These are phyloP conservation scores for Ciona savignyi DNA, from an alignment of 23 tunicate species.

Conservation along the genomic window DNA sequence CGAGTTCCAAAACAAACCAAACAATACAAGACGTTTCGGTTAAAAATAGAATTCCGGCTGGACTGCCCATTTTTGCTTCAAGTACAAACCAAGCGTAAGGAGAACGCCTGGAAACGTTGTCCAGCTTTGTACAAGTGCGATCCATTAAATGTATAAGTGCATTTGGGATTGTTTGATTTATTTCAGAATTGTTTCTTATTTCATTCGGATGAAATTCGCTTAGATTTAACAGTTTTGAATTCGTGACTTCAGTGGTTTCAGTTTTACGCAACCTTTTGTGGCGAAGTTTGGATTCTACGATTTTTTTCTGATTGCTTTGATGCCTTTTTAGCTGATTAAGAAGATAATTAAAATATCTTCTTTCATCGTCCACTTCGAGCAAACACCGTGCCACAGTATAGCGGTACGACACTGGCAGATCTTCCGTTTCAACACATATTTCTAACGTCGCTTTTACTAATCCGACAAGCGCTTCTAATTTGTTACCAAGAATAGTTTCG, in stretches of 20 bases:
- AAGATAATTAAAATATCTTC: background rate
- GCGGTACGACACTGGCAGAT: conserved; percentile 5
- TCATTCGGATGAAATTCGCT: background rate
- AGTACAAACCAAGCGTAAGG: conserved; percentile 67
- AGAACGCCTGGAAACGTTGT: conserved; percentile 32
- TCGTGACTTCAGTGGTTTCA: background rate
- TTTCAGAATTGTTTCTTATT: no score
- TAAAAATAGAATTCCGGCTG: conserved; percentile 75
- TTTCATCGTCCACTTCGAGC: conserved; percentile 22
- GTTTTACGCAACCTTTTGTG: background rate
- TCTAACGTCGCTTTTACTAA: background rate
- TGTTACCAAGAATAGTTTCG: background rate
- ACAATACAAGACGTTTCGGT: conserved; percentile 89
- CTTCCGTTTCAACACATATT: background rate
- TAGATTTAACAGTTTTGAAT: no score
- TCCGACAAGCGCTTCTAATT: background rate
- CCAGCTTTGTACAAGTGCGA: conserved; percentile 28
- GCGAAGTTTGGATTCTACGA: background rate
- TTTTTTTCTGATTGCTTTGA: background rate
- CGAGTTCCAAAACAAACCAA: conserved; percentile 94
- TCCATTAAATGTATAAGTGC: background rate
- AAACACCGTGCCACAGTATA: conserved; percentile 23
- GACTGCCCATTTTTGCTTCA: conserved; percentile 64
- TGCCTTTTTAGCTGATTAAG: background rate
- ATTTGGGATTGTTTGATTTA: background rate